phyloP scores from a whole-genome alignment of 2,113 vertebrate genomes.

The Megaceryle maxima region DNA sequence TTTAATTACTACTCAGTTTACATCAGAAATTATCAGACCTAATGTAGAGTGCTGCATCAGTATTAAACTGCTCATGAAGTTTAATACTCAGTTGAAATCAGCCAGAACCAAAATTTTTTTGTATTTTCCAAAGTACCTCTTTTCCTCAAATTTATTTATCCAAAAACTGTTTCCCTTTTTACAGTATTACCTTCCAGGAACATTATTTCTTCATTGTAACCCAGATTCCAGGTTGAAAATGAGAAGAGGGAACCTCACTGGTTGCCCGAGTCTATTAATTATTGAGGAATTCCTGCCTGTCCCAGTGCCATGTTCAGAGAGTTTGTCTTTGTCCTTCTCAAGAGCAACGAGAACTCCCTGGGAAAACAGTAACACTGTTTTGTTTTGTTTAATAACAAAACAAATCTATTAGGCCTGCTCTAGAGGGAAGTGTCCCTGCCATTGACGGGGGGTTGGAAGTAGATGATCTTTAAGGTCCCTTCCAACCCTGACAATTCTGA shows the following conservation, averaged over 20 bases:
- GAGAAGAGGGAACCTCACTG: not conserved
- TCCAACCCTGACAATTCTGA: too few species aligned
- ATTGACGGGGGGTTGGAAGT: too few species aligned
- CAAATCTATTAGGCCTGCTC: constrained; percentile 6
- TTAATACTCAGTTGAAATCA: not conserved
- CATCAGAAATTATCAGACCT: not conserved
- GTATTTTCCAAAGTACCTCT: not conserved
- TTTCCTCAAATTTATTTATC: not conserved
- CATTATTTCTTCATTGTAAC: not conserved
- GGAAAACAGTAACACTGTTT: not conserved
- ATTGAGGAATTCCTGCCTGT: not conserved
- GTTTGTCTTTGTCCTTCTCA: not conserved
- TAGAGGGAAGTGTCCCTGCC: too few species aligned
- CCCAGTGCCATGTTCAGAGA: not conserved
- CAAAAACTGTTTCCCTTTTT: not conserved
- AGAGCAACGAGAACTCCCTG: not conserved
- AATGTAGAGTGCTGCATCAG: not conserved
- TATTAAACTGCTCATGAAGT: not conserved
- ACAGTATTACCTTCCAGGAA: not conserved
- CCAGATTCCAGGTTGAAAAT: not conserved
- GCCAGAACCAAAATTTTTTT: not conserved
- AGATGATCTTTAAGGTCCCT: too few species aligned
- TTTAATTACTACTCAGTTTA: constrained; percentile 5
- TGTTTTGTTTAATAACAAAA: constrained; percentile 57
- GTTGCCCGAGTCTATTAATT: not conserved